Conservation (phyloP, 23 tunicate genomes). For the Clavelina lepadiformis region DNA sequence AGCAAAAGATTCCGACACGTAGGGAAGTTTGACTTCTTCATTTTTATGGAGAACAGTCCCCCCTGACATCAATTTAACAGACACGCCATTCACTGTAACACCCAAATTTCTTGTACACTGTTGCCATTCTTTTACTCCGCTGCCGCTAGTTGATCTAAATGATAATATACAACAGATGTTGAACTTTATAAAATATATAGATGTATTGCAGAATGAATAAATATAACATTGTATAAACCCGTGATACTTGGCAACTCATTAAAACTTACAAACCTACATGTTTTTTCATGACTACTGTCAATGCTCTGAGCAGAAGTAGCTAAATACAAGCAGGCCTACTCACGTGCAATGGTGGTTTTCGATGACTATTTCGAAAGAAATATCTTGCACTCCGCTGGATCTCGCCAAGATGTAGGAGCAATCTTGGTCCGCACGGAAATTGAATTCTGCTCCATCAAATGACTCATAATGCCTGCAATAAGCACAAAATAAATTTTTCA, state of each 20-base stretch:
- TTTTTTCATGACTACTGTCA: no score
- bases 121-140: slow-evolving; percentile 67
- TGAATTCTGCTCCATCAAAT: slow-evolving; percentile 91
- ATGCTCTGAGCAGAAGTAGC: neutral
- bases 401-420: slow-evolving; percentile 95
- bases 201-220: no score
- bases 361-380: slow-evolving; percentile 85
- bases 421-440: slow-evolving; percentile 90
- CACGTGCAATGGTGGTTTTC: slow-evolving; percentile 94
- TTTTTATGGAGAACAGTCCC: slow-evolving; percentile 77
- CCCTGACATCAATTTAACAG: slow-evolving; percentile 79
- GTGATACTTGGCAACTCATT: no score
- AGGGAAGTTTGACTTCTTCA: slow-evolving; percentile 70
- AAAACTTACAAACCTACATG: no score
- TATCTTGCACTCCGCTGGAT: slow-evolving; percentile 76
- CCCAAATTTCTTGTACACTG: slow-evolving; percentile 80
- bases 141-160: slow-evolving; percentile 29
- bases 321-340: slow-evolving; percentile 1
- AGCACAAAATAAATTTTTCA: neutral
- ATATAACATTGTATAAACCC: no score
- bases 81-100: slow-evolving; percentile 78
- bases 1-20: slow-evolving; percentile 62
- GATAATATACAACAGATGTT: neutral
- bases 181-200: no score
- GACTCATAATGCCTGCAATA: slow-evolving; percentile 85